Conservation (phyloP, 23 tunicate species). For the Botrylloides violaceus region DNA sequence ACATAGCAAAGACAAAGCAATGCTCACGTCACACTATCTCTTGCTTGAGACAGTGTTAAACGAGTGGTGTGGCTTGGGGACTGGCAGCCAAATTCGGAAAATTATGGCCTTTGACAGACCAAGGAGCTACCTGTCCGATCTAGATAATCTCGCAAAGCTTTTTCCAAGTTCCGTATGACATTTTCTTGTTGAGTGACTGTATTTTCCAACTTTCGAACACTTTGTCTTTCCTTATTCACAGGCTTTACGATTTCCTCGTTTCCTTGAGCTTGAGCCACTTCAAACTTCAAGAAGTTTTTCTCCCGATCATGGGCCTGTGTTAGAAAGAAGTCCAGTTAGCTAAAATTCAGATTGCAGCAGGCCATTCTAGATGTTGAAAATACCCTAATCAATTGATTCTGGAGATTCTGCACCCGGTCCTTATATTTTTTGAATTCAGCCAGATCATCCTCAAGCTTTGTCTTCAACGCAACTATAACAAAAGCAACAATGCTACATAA, state of each 20-base stretch:
- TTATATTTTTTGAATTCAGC: slow-evolving; percentile 1
- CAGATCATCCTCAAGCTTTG: background rate
- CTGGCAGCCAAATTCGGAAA: no score
- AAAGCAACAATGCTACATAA: no score
- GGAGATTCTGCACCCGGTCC: background rate
- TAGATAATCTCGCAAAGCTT: background rate
- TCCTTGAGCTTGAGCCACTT: background rate
- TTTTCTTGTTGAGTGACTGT: background rate
- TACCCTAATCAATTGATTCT: background rate
- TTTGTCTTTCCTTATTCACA: background rate
- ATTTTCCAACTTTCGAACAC: background rate
- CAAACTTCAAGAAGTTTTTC: background rate
- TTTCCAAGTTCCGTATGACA: background rate
- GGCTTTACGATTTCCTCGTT: background rate
- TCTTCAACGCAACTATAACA: background rate
- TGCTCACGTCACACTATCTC: no score
- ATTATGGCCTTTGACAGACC: no score
- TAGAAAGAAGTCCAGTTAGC: background rate
- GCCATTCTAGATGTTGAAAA: background rate
- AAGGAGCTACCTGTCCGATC: background rate
- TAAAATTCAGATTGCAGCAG: slow-evolving; percentile 1
- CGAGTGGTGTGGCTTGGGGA: no score
- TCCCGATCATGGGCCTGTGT: background rate
- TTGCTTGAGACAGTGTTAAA: no score
- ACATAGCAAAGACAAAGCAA: no score